phyloP scores from a whole-genome alignment of 2,113 vertebrate species.

The Scomber scombrus region DNA sequence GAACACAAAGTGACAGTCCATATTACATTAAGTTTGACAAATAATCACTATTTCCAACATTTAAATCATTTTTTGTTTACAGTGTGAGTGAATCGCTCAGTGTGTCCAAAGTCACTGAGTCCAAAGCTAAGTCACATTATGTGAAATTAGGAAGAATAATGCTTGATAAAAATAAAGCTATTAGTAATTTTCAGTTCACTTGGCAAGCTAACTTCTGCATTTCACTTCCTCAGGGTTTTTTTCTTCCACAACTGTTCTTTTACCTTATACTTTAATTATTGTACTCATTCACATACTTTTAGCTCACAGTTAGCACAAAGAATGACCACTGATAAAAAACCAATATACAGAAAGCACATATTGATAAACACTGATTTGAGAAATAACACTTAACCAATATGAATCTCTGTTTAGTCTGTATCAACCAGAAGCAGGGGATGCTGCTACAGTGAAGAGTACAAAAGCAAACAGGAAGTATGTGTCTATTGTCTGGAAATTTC shows the following conservation, averaged over 20 bases:
- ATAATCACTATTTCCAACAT: too few relatives aligned
- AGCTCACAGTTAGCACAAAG: background rate
- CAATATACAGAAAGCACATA: background rate
- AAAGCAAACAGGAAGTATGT: constrained; percentile 79
- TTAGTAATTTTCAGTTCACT: background rate
- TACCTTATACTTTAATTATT: background rate
- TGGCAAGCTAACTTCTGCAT: background rate
- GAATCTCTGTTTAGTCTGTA: constrained; percentile 10
- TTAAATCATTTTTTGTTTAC: too few relatives aligned
- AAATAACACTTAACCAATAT: background rate
- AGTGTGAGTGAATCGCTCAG: too few relatives aligned
- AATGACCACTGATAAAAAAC: background rate
- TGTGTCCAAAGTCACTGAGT: too few relatives aligned
- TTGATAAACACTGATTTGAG: background rate
- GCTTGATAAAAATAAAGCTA: background rate
- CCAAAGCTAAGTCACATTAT: too few relatives aligned
- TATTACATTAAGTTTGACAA: too few relatives aligned
- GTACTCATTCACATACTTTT: background rate
- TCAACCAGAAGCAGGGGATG: constrained; percentile 58
- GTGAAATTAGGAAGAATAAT: background rate
- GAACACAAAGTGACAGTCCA: background rate
- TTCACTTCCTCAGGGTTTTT: background rate
- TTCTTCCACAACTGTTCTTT: background rate
- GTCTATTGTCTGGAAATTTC: constrained; percentile 63
- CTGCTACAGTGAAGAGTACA: constrained; percentile 48